Evolutionary conservation across 2,888 invertebrate species (phyloP), one percentile per base, ranked within the genome.

Genomic region (Philopedon plagiatum): DNA sequence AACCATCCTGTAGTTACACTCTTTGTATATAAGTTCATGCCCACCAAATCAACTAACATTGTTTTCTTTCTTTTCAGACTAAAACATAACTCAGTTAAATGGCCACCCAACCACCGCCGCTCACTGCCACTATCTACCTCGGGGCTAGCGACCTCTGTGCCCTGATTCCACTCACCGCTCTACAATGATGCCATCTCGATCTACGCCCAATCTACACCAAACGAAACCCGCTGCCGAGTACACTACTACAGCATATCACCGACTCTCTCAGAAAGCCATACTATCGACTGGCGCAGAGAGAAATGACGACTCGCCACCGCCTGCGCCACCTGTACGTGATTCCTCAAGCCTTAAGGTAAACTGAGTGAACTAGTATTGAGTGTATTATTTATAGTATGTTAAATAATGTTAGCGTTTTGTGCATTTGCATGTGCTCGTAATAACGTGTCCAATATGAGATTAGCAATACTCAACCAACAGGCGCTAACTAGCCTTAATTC

Each of bases 261-360:
- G 63, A 2, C 66, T 49, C 49, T 26, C 65, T 7, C 60, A 64
- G 54, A 65, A 62, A 73, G 19, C 71, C 77, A 81, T 83, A 80
- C 82, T 81, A 79, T 13, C 46, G 9, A 18, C 66, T 56, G 58
- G 51, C 58, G 68, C 44, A 82, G 84, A 78, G 66, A 83, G 87
- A 80, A 86, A 88, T 84, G 87, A 86, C 75, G 86, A 87, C 54
- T 88, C 88, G 57, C 88, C 88, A 76, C 88, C 89, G 23, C 88
- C 89, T 44, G 87, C 88, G 73, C 89, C 91, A 32, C 91, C 92
- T 46, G 90, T 90, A 56, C 86, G 92, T 78, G 91, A 92, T 84
- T 88, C 91, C 26, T 90, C 91, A 74, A 91, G 90, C 80, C 88
- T 92, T 82, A 72, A 72, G 74, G 74, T 74, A 66, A 18, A 13